These are phyloP conservation scores for Plebejus anna DNA, from an alignment of 2,888 invertebrate genomes.

Conservation along the genomic window DNA sequence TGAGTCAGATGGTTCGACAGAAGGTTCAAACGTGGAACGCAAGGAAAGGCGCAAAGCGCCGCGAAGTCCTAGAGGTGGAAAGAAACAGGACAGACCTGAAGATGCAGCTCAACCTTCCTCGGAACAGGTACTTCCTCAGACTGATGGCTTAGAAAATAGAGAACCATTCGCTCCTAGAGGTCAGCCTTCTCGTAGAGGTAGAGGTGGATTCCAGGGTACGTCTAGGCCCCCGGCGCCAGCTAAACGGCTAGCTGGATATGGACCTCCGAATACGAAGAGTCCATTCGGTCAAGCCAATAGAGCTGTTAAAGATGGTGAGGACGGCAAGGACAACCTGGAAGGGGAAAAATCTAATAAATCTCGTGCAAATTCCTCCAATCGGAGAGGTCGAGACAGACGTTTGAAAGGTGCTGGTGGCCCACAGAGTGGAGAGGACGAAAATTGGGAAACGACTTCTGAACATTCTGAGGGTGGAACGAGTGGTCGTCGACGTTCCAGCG, in stretches of 20 bases:
- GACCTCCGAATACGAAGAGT: slow-evolving; percentile 89
- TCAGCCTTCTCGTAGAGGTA: slow-evolving; percentile 92
- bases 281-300: slow-evolving; percentile 82
- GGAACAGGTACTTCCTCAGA: slow-evolving; percentile 47
- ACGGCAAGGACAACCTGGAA: slow-evolving; percentile 64
- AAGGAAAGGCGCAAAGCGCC: slow-evolving; percentile 79
- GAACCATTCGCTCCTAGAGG: slow-evolving; percentile 93
- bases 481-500: slow-evolving; percentile 56
- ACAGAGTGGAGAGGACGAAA: slow-evolving; percentile 79
- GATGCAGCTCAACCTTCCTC: slow-evolving; percentile 55
- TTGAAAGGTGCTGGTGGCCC: slow-evolving; percentile 60
- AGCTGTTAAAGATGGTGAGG: slow-evolving; percentile 64
- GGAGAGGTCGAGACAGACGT: slow-evolving; percentile 71
- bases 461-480: slow-evolving; percentile 82
- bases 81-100: slow-evolving; percentile 81
- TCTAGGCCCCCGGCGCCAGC: slow-evolving; percentile 72
- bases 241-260: slow-evolving; percentile 86
- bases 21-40: slow-evolving; percentile 79
- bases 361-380: slow-evolving; percentile 83
- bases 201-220: slow-evolving; percentile 80
- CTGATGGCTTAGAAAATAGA: slow-evolving; percentile 69
- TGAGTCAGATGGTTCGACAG: slow-evolving; percentile 88
- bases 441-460: slow-evolving; percentile 92
- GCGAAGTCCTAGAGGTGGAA: slow-evolving; percentile 77
- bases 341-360: slow-evolving; percentile 83